Evolutionary conservation across 2,113 vertebrate genomes (phyloP).

Genomic region (Nannobrachium achirus): DNA sequence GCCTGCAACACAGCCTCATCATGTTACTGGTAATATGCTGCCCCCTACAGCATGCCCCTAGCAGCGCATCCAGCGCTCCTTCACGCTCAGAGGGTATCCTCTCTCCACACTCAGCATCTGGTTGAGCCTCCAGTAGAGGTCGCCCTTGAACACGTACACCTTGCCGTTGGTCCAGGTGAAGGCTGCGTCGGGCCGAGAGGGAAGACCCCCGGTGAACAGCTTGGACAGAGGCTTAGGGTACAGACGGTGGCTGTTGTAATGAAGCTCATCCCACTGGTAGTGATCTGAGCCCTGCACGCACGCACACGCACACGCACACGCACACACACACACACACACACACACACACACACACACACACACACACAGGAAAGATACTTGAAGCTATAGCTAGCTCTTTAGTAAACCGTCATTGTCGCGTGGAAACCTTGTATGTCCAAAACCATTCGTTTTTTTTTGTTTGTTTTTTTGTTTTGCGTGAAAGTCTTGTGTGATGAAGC

Average conservation of each 20-base stretch:
- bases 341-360: too few relatives aligned
- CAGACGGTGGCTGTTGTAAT: slow-evolving; percentile 68
- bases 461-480: too few relatives aligned
- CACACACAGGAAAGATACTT: too few relatives aligned
- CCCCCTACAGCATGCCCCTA: too few relatives aligned
- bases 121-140: slow-evolving; percentile 86
- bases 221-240: slow-evolving; percentile 83
- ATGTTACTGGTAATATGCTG: too few relatives aligned
- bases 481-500: too few relatives aligned
- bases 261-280: slow-evolving; percentile 89
- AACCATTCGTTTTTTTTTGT: too few relatives aligned
- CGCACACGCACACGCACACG: neutral
- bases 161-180: slow-evolving; percentile 85
- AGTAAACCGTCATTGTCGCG: too few relatives aligned
- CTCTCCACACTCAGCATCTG: slow-evolving; percentile 76
- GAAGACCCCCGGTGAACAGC: slow-evolving; percentile 79
- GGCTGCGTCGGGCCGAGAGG: slow-evolving; percentile 78
- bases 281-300: slow-evolving; percentile 71
- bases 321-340: too few relatives aligned
- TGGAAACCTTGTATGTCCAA: too few relatives aligned
- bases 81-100: slow-evolving; percentile 83
- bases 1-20: too few relatives aligned
- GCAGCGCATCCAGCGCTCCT: slow-evolving; percentile 86
- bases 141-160: slow-evolving; percentile 87
- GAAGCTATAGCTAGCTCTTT: too few relatives aligned